These are phyloP conservation scores for Cataglyphis altisquamis DNA, from an alignment of 2,888 invertebrate species.

Conservation along the genomic window DNA sequence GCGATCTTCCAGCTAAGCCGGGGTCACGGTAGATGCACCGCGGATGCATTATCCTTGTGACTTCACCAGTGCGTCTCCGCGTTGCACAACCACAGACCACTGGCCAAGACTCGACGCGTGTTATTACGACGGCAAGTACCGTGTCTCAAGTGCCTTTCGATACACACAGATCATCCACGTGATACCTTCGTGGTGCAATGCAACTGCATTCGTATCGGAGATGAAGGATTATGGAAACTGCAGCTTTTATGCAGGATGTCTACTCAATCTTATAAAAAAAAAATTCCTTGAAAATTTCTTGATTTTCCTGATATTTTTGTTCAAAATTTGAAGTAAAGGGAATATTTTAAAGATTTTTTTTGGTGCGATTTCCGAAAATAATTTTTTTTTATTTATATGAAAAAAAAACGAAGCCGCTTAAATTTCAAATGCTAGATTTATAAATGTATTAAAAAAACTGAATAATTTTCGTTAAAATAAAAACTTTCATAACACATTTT, in stretches of 20 bases:
- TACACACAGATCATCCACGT: neutral
- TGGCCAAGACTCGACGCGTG: constrained; percentile 9
- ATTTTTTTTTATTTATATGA: too few species aligned
- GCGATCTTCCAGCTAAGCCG: constrained; percentile 58
- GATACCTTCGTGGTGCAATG: neutral
- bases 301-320: too few species aligned
- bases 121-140: constrained; percentile 31
- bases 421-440: too few species aligned
- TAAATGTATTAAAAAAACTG: too few species aligned
- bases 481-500: too few species aligned
- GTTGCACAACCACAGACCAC: constrained; percentile 36
- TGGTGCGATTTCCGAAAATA: too few species aligned
- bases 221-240: neutral
- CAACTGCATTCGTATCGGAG: neutral
- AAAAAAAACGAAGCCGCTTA: too few species aligned
- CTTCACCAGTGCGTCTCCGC: constrained; percentile 41
- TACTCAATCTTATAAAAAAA: too few species aligned
- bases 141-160: constrained; percentile 1
- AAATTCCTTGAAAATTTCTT: too few species aligned
- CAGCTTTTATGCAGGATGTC: neutral
- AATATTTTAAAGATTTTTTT: too few species aligned
- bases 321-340: too few species aligned
- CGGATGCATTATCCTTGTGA: constrained; percentile 64
- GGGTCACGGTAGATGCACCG: constrained; percentile 80
- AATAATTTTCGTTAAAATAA: too few species aligned